Evolutionary conservation across 2,113 vertebrate genomes (phyloP).

Genomic region (Ammodytes dubius): DNA sequence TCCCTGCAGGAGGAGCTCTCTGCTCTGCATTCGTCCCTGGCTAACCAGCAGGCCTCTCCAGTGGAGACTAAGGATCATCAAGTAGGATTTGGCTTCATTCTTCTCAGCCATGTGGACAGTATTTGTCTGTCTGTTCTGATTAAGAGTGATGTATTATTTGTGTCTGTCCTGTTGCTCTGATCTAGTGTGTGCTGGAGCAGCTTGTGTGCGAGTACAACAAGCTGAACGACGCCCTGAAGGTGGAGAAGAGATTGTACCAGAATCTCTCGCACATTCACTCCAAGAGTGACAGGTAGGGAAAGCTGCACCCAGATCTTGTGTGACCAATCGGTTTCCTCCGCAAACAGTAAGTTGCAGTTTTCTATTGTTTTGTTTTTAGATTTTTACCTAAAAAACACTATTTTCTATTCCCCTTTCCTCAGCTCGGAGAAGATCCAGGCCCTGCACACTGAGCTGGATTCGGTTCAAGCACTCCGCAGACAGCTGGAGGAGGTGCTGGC

Average conservation of each 20-base stretch:
- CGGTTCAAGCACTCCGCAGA: constrained; percentile 88
- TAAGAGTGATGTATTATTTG: not conserved
- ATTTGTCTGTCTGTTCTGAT: not conserved
- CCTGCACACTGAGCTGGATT: constrained; percentile 91
- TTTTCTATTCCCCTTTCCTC: constrained; percentile 18
- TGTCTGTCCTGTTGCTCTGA: not conserved
- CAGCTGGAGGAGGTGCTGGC: constrained; percentile 93
- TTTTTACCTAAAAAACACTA: not conserved
- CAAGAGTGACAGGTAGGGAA: constrained; percentile 87
- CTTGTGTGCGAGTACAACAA: constrained; percentile 89
- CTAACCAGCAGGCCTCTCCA: constrained; percentile 82
- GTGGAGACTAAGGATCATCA: constrained; percentile 85
- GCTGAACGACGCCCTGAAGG: constrained; percentile 91
- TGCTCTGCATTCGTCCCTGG: constrained; percentile 86
- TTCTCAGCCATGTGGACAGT: not conserved
- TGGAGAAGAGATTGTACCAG: constrained; percentile 92
- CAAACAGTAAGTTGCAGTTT: not conserved
- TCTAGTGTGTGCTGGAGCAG: constrained; percentile 88
- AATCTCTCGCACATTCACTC: constrained; percentile 88
- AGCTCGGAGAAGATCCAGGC: constrained; percentile 86
- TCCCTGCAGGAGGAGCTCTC: constrained; percentile 87
- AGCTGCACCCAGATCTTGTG: not conserved
- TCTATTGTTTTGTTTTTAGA: not conserved
- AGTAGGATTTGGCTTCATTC: constrained; percentile 74
- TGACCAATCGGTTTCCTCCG: not conserved